Evolutionary conservation across 2,113 vertebrate genomes (phyloP).

Genomic region (Datnioides undecimradiatus): DNA sequence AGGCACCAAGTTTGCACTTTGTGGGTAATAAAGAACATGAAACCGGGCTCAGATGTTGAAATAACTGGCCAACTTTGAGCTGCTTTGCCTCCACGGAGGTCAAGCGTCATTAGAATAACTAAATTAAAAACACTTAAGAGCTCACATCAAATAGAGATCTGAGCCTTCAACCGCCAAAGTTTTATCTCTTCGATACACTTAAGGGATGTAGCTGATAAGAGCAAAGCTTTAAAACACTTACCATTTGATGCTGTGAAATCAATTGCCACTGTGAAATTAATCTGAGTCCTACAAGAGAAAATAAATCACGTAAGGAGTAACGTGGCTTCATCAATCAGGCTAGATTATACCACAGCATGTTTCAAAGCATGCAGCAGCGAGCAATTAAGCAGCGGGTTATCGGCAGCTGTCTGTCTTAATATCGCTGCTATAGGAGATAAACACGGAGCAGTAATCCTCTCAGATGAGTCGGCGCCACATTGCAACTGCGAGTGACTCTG

Average conservation of each 20-base stretch:
- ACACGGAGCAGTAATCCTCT: slow-evolving; percentile 19
- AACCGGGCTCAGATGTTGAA: background rate
- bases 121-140: slow-evolving; percentile 9
- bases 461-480: background rate
- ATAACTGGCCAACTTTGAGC: slow-evolving; percentile 12
- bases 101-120: background rate
- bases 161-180: background rate
- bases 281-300: slow-evolving; percentile 91
- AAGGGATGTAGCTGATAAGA: slow-evolving; percentile 9
- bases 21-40: slow-evolving; percentile 9
- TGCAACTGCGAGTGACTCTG: background rate
- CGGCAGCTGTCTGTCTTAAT: slow-evolving; percentile 58
- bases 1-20: slow-evolving; percentile 5
- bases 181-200: slow-evolving; percentile 22
- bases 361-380: slow-evolving; percentile 46
- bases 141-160: slow-evolving; percentile 29
- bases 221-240: slow-evolving; percentile 82
- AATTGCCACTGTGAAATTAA: slow-evolving; percentile 99
- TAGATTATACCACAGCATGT: slow-evolving; percentile 58
- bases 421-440: slow-evolving; percentile 43
- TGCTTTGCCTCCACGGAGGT: background rate
- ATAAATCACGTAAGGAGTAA: slow-evolving; percentile 32
- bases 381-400: slow-evolving; percentile 63
- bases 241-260: slow-evolving; percentile 99
- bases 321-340: slow-evolving; percentile 55